phyloP scores from a whole-genome alignment of 2,113 vertebrate species.

The Erythrocercus mccallii region DNA sequence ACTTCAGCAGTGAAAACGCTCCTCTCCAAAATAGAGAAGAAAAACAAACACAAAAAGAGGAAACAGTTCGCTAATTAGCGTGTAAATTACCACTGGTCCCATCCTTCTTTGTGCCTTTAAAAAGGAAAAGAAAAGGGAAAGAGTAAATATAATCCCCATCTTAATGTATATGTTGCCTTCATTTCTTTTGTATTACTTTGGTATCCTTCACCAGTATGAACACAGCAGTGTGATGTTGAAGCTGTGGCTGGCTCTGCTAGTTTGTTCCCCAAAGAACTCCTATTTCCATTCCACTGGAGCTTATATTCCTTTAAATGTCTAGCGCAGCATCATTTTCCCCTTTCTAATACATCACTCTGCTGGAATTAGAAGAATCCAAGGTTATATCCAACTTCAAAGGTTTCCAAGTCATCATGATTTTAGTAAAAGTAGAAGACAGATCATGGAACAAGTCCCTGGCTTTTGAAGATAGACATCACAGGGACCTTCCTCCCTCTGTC shows the following conservation, averaged over 20 bases:
- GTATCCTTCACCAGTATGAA: slow-evolving; percentile 56
- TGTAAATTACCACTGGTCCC: slow-evolving; percentile 76
- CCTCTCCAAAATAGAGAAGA: slow-evolving; percentile 64
- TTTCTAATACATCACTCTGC: slow-evolving; percentile 71
- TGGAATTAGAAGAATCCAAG: slow-evolving; percentile 76
- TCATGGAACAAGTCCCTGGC: slow-evolving; percentile 70
- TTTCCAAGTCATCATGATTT: slow-evolving; percentile 75
- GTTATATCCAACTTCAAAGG: slow-evolving; percentile 79
- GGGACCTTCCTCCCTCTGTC: slow-evolving; percentile 54
- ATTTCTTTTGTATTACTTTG: slow-evolving; percentile 61
- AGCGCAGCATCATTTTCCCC: slow-evolving; percentile 67
- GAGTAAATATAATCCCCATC: slow-evolving; percentile 59
- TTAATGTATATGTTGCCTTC: slow-evolving; percentile 64
- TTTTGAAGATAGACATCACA: slow-evolving; percentile 75
- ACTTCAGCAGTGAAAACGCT: slow-evolving; percentile 63
- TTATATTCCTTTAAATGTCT: slow-evolving; percentile 77
- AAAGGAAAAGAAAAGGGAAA: slow-evolving; percentile 7
- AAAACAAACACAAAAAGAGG: slow-evolving; percentile 72
- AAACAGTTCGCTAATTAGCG: slow-evolving; percentile 73
- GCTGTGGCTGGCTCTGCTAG: slow-evolving; percentile 60
- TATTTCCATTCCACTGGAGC: slow-evolving; percentile 77
- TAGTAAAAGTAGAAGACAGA: slow-evolving; percentile 73
- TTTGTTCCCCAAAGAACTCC: slow-evolving; percentile 73
- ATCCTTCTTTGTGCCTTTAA: slow-evolving; percentile 68
- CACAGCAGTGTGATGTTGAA: slow-evolving; percentile 62